These are phyloP conservation scores for Thaumetopoea pityocampa DNA, from an alignment of 1,140 invertebrate species.

Conservation along the genomic window DNA sequence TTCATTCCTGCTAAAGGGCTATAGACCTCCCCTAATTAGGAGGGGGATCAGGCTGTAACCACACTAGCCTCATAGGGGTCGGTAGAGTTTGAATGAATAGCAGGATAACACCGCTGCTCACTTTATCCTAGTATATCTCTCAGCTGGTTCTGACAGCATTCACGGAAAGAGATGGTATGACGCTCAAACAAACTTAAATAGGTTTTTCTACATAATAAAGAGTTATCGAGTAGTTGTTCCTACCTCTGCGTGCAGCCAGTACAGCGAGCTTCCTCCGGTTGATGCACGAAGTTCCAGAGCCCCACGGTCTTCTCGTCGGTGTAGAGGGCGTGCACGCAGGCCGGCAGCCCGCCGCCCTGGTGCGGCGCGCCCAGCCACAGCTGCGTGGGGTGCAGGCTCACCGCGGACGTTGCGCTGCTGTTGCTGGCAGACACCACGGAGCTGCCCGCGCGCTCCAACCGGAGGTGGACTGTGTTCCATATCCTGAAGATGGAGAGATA, in stretches of 20 bases:
- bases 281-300: slow-evolving; percentile 88
- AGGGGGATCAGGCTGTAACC: too few relatives aligned
- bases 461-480: slow-evolving; percentile 56
- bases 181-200: neutral
- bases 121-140: too few relatives aligned
- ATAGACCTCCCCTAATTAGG: too few relatives aligned
- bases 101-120: too few relatives aligned
- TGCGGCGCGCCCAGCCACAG: slow-evolving; percentile 46
- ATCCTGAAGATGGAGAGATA: too few relatives aligned
- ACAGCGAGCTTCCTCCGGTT: slow-evolving; percentile 80
- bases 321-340: slow-evolving; percentile 86
- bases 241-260: slow-evolving; percentile 85
- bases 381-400: slow-evolving; percentile 24
- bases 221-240: neutral
- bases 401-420: slow-evolving; percentile 23
- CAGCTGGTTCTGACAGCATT: too few relatives aligned
- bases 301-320: slow-evolving; percentile 88
- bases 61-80: too few relatives aligned
- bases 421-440: slow-evolving; percentile 31
- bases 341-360: slow-evolving; percentile 76
- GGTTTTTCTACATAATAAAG: neutral
- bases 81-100: too few relatives aligned
- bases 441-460: slow-evolving; percentile 40
- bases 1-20: too few relatives aligned
- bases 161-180: too few relatives aligned